These are phyloP conservation scores for Xanthia icteritia DNA, from an alignment of 2,888 invertebrate species.

Conservation along the genomic window DNA sequence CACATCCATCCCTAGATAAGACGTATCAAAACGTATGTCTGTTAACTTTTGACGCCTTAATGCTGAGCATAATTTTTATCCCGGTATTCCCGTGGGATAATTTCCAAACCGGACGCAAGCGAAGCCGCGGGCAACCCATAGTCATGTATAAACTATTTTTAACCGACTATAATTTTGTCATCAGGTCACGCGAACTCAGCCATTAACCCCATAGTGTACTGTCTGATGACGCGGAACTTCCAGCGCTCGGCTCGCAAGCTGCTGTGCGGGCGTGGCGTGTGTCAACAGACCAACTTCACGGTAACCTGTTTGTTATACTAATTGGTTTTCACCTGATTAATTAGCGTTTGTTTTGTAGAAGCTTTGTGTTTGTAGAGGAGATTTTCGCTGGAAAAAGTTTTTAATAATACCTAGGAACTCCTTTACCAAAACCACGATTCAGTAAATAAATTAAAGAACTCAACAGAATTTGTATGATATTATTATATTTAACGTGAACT, in stretches of 20 bases:
- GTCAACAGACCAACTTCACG: conserved; percentile 83
- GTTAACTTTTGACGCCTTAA: background rate
- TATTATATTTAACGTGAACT: background rate
- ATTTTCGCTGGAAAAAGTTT: background rate
- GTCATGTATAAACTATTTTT: background rate
- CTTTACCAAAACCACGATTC: background rate
- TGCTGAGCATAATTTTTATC: background rate
- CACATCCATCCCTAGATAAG: background rate
- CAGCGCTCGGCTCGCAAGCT: conserved; percentile 92
- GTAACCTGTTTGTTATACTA: conserved; percentile 56
- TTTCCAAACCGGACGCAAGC: background rate
- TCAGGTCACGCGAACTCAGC: conserved; percentile 94
- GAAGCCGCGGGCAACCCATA: background rate
- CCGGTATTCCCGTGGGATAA: background rate
- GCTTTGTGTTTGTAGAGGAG: background rate
- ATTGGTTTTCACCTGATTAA: conserved; percentile 24
- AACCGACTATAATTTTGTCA: conserved; percentile 9
- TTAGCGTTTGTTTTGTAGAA: background rate
- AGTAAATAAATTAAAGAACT: background rate
- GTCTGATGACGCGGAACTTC: conserved; percentile 93
- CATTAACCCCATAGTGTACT: conserved; percentile 94
- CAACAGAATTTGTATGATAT: background rate
- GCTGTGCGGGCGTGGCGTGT: conserved; percentile 83
- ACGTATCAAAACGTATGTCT: background rate
- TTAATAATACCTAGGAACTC: background rate